Evolutionary conservation across 2,888 invertebrate genomes (phyloP), one percentile per base, ranked within the genome.

Genomic region (Eupithecia pulchellata): DNA sequence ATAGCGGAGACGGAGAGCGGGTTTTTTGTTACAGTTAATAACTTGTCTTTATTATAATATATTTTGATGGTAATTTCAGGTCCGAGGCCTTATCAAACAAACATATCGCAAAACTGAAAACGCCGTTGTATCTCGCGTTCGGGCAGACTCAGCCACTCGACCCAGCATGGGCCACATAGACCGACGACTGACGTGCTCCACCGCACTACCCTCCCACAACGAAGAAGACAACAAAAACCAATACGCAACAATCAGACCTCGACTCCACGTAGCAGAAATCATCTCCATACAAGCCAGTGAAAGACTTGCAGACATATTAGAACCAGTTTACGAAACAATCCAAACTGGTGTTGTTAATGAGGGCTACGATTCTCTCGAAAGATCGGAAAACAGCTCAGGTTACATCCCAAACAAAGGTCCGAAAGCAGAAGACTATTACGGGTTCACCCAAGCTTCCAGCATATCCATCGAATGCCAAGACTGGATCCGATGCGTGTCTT

Each of bases 21-120:
- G 42, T 42, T 0, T 8, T n/a, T 8, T 6, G 3, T n/a, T 42
- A 2, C 2, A 42, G n/a, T 6, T 42, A n/a, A 42, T n/a, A 5
- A 42, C n/a, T n/a, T 42, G n/a, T 39, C n/a, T n/a, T n/a, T n/a
- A n/a, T n/a, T 20, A 14, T 9, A 8, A 29, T 29, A 17, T 57
- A 27, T 4, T 57, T 52, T 52, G 20, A 8, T 47, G 20, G n/a
- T n/a, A 58, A 61, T 85, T 85, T 57, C 77, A 94, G 94, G 94
- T 94, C 9, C 93, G 86, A 58, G 79, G 72, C n/a, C 79, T 94
- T 71, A 82, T 94, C 4, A 93, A 87, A 81, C 82, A 86, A 9
- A 93, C 94, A 1, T 94, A 94, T 79, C 90, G 81, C 73, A 94
- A 91, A 82, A 92, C 93, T 1, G 93, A 93, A 81, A 86, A 74